phyloP scores from a whole-genome alignment of 2,797 vertebrate genomes.

The Mus minutoides region DNA sequence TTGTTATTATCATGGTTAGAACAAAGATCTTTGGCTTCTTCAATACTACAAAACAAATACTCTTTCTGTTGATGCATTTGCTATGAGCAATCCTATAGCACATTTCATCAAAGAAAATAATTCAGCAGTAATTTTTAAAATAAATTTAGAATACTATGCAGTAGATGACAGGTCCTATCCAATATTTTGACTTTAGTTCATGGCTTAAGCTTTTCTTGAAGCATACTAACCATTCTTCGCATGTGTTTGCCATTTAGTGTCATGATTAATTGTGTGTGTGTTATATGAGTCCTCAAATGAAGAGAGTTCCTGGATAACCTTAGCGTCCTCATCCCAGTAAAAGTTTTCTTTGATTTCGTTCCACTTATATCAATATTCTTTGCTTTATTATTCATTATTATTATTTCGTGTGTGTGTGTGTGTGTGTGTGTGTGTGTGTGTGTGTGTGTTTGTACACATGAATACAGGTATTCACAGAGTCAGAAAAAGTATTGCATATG shows the following conservation, averaged over 20 bases:
- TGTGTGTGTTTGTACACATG: background rate
- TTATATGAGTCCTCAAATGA: background rate
- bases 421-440: background rate
- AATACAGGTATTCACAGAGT: background rate
- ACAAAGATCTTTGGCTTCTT: slow-evolving; percentile 8
- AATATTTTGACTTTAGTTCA: background rate
- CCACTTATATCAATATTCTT: background rate
- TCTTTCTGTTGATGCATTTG: background rate
- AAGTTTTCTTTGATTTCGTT: background rate
- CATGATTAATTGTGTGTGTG: slow-evolving; percentile 11
- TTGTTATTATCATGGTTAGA: background rate
- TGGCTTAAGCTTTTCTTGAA: background rate
- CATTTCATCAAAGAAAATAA: slow-evolving; percentile 28
- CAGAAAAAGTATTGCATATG: background rate
- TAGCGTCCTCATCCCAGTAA: background rate
- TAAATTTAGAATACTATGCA: background rate
- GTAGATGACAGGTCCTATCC: background rate
- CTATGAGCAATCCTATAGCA: slow-evolving; percentile 1
- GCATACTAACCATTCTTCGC: background rate
- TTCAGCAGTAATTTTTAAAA: slow-evolving; percentile 29
- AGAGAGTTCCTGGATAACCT: background rate
- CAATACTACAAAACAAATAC: slow-evolving; percentile 33
- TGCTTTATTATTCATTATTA: background rate
- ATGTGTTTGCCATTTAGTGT: background rate
- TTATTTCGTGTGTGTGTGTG: background rate